Evolutionary conservation across 2,797 vertebrate species (phyloP).

Genomic region (Channallabes apus): DNA sequence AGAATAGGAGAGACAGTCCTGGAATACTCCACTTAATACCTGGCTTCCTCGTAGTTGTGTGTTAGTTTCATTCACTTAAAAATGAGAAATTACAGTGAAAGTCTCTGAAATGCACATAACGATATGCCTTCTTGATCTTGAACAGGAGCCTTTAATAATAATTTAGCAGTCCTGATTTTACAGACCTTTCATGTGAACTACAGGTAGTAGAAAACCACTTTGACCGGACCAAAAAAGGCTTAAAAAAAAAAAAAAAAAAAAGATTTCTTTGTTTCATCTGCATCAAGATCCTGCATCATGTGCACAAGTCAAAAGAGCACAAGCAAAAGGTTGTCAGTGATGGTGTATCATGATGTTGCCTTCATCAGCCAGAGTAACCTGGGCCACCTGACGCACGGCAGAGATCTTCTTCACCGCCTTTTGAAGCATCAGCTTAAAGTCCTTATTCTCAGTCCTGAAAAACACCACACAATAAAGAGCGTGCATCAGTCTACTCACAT

Average conservation of each 20-base stretch:
- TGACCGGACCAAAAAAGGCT: constrained; percentile 6
- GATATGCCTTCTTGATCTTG: not conserved
- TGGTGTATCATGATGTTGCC: constrained; percentile 68
- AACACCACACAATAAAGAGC: constrained; percentile 43
- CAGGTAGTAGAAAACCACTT: not conserved
- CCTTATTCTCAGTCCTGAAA: constrained; percentile 56
- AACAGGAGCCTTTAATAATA: not conserved
- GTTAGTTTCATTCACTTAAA: not conserved
- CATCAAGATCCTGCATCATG: not conserved
- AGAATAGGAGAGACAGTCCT: constrained; percentile 32
- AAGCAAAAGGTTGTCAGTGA: constrained; percentile 60
- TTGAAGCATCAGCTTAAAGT: constrained; percentile 68
- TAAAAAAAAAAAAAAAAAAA: not conserved
- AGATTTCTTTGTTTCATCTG: not conserved
- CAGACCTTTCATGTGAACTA: not conserved
- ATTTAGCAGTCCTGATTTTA: not conserved
- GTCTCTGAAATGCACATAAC: not conserved
- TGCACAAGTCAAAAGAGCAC: constrained; percentile 17
- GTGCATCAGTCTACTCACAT: constrained; percentile 34
- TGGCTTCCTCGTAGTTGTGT: not conserved
- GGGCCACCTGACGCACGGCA: constrained; percentile 65
- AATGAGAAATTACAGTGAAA: not conserved
- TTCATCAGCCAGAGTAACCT: constrained; percentile 62
- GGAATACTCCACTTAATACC: constrained; percentile 11
- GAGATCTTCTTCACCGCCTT: constrained; percentile 74